These are phyloP conservation scores for Asbolus verrucosus DNA, from an alignment of 1,140 invertebrate genomes.

Conservation along the genomic window DNA sequence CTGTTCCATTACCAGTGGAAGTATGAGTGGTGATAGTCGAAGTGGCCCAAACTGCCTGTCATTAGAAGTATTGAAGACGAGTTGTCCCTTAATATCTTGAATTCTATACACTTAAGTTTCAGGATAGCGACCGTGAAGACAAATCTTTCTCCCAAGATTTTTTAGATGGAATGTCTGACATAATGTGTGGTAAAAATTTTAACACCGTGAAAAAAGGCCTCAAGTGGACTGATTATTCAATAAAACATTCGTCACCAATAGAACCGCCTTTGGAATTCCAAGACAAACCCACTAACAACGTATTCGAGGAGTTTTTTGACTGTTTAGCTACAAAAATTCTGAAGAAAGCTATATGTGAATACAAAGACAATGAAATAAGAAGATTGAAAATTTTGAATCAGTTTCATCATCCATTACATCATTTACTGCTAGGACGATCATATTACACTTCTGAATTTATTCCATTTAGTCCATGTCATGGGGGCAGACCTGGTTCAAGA, in stretches of 20 bases:
- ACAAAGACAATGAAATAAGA: constrained; percentile 47
- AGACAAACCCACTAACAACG: constrained; percentile 66
- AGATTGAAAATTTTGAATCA: constrained; percentile 37
- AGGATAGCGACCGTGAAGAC: constrained; percentile 76
- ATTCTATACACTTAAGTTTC: constrained; percentile 58
- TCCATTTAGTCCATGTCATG: constrained; percentile 73
- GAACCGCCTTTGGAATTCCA: constrained; percentile 86
- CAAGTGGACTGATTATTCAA: constrained; percentile 67
- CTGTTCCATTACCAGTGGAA: constrained; percentile 73
- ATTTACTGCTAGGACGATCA: constrained; percentile 62
- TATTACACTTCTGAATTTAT: constrained; percentile 74
- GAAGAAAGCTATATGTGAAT: constrained; percentile 58
- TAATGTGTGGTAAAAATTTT: constrained; percentile 82
- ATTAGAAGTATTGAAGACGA: constrained; percentile 70
- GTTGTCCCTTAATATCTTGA: not conserved
- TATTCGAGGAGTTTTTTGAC: constrained; percentile 58
- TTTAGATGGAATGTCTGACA: constrained; percentile 74
- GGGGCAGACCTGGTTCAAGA: constrained; percentile 77
- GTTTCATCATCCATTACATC: constrained; percentile 25
- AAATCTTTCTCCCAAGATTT: constrained; percentile 73
- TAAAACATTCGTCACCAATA: constrained; percentile 70
- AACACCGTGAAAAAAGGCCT: constrained; percentile 85
- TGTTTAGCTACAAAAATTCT: constrained; percentile 57
- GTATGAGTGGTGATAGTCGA: constrained; percentile 66
- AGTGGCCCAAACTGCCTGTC: constrained; percentile 68